These are phyloP conservation scores for Rhinolophus ferrumequinum DNA, from an alignment of 2,113 vertebrate genomes.

Conservation along the genomic window DNA sequence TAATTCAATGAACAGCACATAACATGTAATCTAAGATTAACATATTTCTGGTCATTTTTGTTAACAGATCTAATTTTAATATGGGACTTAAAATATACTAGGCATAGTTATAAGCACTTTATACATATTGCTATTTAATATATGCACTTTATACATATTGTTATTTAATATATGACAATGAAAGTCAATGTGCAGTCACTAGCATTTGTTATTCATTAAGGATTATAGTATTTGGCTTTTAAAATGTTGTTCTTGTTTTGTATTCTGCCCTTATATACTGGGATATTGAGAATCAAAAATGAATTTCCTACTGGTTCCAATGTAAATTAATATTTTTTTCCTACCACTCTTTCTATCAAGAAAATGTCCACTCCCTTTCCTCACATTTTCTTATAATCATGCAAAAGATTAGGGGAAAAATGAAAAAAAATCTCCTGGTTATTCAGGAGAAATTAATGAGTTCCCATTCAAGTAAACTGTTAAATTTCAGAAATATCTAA, in stretches of 20 bases:
- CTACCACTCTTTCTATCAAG: not conserved
- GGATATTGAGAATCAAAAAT: not conserved
- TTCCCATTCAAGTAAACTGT: not conserved
- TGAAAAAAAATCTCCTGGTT: not conserved
- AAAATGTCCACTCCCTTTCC: not conserved
- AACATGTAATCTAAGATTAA: not conserved
- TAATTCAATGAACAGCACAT: not conserved
- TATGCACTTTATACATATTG: not conserved
- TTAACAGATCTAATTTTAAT: not conserved
- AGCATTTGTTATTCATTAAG: not conserved
- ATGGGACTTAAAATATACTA: not conserved
- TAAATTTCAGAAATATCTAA: not conserved
- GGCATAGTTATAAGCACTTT: not conserved
- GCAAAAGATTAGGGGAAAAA: not conserved
- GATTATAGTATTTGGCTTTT: not conserved
- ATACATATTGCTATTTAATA: not conserved
- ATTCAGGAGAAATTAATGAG: not conserved
- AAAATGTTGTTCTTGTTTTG: not conserved
- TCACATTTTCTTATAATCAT: not conserved
- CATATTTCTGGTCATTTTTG: not conserved
- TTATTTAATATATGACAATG: not conserved
- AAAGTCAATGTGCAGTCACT: not conserved
- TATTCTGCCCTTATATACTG: not conserved
- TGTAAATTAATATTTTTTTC: not conserved
- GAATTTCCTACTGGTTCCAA: not conserved